A percentile compares a stretch with the other conserved stretches of the same genome.
phyloP scores from a whole-genome alignment of 2,888 invertebrate species.

The Clepsis dumicolana region DNA sequence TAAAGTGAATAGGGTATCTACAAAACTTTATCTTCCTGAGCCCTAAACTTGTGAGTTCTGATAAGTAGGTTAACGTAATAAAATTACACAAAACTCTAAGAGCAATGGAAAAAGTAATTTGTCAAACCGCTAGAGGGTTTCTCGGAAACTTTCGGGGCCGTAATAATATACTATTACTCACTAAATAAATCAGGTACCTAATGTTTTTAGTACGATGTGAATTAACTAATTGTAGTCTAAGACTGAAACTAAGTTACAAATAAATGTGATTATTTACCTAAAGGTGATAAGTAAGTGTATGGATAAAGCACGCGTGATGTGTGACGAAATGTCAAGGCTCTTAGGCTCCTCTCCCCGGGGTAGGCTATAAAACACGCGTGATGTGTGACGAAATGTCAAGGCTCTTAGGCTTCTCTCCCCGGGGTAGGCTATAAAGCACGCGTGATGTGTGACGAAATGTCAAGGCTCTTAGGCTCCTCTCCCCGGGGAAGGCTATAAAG shows the following conservation, averaged over 20 bases:
- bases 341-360: no score
- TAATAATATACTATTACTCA: slow-evolving; percentile 19
- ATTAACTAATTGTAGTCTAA: not conserved
- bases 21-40: not conserved
- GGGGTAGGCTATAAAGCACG: no score
- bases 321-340: no score
- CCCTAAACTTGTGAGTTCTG: not conserved
- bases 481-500: no score
- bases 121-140: slow-evolving; percentile 28
- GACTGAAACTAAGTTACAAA: not conserved
- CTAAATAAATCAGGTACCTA: slow-evolving; percentile 1
- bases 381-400: no score
- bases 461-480: no score
- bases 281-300: not conserved
- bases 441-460: no score
- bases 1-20: no score
- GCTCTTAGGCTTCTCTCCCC: no score
- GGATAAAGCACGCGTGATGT: no score
- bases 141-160: slow-evolving; percentile 6
- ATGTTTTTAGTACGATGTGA: not conserved
- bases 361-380: no score
- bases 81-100: slow-evolving; percentile 10
- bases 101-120: slow-evolving; percentile 31
- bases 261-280: not conserved
- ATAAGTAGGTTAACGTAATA: not conserved